Evolutionary conservation across 2,888 invertebrate genomes (phyloP).

Genomic region (Cistogaster globosa): DNA sequence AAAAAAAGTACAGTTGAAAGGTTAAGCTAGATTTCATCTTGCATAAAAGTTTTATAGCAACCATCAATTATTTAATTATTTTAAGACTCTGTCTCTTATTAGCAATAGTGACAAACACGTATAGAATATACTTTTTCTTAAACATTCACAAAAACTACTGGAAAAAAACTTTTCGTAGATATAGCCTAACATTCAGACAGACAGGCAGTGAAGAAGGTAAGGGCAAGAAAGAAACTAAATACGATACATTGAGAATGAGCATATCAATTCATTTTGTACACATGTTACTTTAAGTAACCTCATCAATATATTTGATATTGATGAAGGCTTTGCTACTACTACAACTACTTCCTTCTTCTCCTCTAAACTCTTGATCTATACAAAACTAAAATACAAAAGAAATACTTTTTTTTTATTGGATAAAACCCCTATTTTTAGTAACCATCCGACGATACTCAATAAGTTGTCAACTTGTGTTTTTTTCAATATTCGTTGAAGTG

Average conservation of each 20-base stretch:
- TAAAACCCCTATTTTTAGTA: slow-evolving; percentile 14
- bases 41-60: too few species aligned
- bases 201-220: not conserved
- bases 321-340: not conserved
- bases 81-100: slow-evolving; percentile 11
- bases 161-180: slow-evolving; percentile 1
- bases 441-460: slow-evolving; percentile 44
- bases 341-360: not conserved
- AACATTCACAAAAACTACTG: not conserved
- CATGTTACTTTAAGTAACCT: slow-evolving; percentile 58
- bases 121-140: not conserved
- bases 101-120: not conserved
- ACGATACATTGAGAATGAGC: slow-evolving; percentile 41
- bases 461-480: slow-evolving; percentile 47
- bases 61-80: not conserved
- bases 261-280: slow-evolving; percentile 49
- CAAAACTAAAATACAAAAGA: not conserved
- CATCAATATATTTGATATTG: slow-evolving; percentile 30
- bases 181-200: slow-evolving; percentile 15
- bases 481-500: not conserved
- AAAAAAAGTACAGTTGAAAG: not conserved
- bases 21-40: too few species aligned
- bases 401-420: slow-evolving; percentile 16
- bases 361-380: not conserved
- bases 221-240: slow-evolving; percentile 16